Percentiles rank a stretch among this genome's conserved stretches.
Conservation (phyloP, 2,797 vertebrate species). For the Macroramphosus scolopax region DNA sequence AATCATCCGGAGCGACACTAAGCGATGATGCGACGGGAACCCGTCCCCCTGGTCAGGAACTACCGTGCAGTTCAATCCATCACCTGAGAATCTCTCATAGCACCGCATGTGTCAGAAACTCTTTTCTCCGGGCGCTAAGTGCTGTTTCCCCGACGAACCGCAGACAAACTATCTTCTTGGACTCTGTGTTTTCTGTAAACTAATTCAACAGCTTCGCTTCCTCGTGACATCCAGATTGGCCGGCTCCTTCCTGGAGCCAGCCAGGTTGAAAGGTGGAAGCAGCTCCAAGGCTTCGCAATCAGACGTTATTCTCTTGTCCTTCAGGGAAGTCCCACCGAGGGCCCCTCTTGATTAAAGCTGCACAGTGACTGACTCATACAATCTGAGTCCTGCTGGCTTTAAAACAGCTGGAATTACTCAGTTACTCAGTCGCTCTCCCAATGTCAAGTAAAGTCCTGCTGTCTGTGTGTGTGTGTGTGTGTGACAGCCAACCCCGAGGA, state of each 20-base stretch:
- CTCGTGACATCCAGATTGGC: too few relatives aligned
- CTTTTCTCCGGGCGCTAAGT: constrained; percentile 6
- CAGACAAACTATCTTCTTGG: constrained; percentile 20
- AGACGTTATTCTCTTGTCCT: constrained; percentile 52
- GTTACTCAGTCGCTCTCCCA: constrained; percentile 37
- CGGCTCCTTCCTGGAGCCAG: too few relatives aligned
- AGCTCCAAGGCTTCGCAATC: constrained; percentile 54
- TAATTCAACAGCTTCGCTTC: constrained; percentile 36
- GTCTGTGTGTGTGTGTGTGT: constrained; percentile 9
- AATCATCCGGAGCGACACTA: constrained; percentile 24
- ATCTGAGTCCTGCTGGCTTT: constrained; percentile 47
- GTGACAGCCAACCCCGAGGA: constrained; percentile 41
- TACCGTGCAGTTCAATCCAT: constrained; percentile 28
- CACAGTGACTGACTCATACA: constrained; percentile 59
- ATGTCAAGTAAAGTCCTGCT: constrained; percentile 37
- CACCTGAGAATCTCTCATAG: constrained; percentile 26
- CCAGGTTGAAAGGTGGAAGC: constrained; percentile 44
- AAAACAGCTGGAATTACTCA: constrained; percentile 70
- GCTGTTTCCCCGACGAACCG: constrained; percentile 24
- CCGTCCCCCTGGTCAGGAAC: constrained; percentile 12
- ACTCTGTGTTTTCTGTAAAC: constrained; percentile 23
- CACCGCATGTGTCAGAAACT: constrained; percentile 13
- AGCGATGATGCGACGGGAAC: constrained; percentile 5
- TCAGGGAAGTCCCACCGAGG: constrained; percentile 46
- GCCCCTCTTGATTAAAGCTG: constrained; percentile 63